phyloP scores from a whole-genome alignment of 1,140 invertebrate species.

The Metopolophium dirhodum region DNA sequence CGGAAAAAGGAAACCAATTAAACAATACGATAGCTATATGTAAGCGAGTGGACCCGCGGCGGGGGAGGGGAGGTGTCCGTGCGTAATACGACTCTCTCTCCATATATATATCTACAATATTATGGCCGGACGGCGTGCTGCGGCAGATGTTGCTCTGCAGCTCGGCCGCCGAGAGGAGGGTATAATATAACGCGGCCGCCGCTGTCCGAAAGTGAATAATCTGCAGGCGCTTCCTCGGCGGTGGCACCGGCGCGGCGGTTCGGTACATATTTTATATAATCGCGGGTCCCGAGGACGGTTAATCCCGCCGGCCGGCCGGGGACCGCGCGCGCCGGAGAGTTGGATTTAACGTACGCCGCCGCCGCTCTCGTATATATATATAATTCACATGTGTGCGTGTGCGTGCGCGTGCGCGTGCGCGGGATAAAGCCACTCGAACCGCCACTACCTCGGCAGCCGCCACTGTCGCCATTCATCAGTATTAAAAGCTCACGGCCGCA shows the following conservation, averaged over 20 bases:
- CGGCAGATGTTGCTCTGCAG: not conserved
- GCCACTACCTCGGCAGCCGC: not conserved
- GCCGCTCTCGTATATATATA: not conserved
- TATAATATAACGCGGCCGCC: too few relatives aligned
- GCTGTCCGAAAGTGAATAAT: constrained; percentile 54
- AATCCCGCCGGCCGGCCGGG: constrained; percentile 3
- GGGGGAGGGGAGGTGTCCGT: not conserved
- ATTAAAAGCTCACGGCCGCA: constrained; percentile 48
- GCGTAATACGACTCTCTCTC: not conserved
- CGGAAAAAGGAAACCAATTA: constrained; percentile 55
- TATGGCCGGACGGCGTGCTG: not conserved
- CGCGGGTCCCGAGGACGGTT: constrained; percentile 29
- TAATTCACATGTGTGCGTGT: not conserved
- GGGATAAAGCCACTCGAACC: constrained; percentile 45
- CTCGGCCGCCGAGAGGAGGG: not conserved
- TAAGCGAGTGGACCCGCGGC: not conserved
- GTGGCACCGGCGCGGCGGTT: not conserved
- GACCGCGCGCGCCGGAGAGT: not conserved
- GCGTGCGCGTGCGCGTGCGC: too few relatives aligned
- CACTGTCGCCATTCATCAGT: constrained; percentile 52
- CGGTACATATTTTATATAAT: constrained; percentile 4
- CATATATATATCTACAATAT: too few relatives aligned
- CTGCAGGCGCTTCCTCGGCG: not conserved
- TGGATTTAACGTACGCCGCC: not conserved
- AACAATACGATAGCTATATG: not conserved